These are phyloP conservation scores for Polyommatus iphigenia DNA, from an alignment of 2,888 invertebrate genomes.

Conservation along the genomic window DNA sequence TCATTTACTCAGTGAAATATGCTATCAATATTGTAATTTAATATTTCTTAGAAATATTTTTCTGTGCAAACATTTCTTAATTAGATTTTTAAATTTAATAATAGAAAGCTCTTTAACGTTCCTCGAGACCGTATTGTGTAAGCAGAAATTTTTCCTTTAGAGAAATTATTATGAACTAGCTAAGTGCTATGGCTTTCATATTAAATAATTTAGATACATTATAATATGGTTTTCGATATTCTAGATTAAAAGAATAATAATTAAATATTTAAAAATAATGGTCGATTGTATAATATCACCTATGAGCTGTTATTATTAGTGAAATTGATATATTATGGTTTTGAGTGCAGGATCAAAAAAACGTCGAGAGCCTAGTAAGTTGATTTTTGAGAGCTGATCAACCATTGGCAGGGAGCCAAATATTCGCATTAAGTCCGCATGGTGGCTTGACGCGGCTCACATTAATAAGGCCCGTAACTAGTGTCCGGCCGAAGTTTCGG, in stretches of 20 bases:
- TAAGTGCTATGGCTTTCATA: neutral
- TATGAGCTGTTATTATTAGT: neutral
- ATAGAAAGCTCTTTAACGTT: constrained; percentile 19
- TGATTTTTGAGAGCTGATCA: constrained; percentile 32
- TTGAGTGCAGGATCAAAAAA: neutral
- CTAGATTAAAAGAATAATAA: no score
- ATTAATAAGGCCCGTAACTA: constrained; percentile 42
- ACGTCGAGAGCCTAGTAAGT: neutral
- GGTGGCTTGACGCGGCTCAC: constrained; percentile 39
- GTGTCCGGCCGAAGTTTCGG: no score
- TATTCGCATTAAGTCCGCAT: constrained; percentile 39
- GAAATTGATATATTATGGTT: neutral
- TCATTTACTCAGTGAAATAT: no score
- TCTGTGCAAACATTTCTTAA: neutral
- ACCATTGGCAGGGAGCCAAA: constrained; percentile 40
- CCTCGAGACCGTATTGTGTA: constrained; percentile 16
- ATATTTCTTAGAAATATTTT: constrained; percentile 6
- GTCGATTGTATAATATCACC: neutral
- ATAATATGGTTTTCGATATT: neutral
- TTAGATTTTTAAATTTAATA: constrained; percentile 18
- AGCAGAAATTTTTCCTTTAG: constrained; percentile 9
- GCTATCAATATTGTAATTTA: neutral
- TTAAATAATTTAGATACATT: neutral
- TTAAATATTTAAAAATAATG: neutral
- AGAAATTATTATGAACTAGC: constrained; percentile 6